Evolutionary conservation across 1,140 invertebrate genomes (phyloP).

Genomic region (Helicoverpa zea): DNA sequence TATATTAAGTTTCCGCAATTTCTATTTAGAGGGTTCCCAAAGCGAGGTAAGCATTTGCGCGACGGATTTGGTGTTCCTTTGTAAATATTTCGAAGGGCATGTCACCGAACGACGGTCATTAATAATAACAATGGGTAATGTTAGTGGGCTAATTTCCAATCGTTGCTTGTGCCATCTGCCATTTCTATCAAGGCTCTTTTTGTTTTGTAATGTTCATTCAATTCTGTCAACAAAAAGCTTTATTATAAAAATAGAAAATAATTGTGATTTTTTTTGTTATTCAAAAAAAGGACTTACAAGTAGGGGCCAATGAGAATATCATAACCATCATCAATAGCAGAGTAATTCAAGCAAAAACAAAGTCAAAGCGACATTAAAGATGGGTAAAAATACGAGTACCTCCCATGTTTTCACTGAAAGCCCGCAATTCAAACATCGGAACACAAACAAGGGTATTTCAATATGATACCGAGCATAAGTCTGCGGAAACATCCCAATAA

Average conservation of each 20-base stretch:
- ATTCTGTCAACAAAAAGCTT: background rate
- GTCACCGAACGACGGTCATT: constrained; percentile 74
- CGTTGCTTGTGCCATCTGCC: constrained; percentile 75
- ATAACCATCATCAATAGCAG: background rate
- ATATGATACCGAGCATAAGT: constrained; percentile 63
- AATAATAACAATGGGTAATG: constrained; percentile 79
- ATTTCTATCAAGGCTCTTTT: constrained; percentile 50
- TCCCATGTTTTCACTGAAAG: constrained; percentile 17
- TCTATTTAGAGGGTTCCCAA: constrained; percentile 79
- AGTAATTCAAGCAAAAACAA: background rate
- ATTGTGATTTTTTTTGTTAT: background rate
- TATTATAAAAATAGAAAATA: background rate
- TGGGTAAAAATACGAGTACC: background rate
- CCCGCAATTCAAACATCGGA: constrained; percentile 16
- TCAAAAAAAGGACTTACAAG: background rate
- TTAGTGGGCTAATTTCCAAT: constrained; percentile 70
- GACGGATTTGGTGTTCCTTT: constrained; percentile 73
- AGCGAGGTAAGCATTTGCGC: constrained; percentile 68
- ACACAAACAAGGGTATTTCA: constrained; percentile 38
- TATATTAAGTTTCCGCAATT: constrained; percentile 86
- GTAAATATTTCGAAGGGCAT: constrained; percentile 81
- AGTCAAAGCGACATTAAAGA: background rate
- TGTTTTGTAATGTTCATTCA: constrained; percentile 2
- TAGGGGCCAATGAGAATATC: background rate
- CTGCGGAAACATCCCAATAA: constrained; percentile 26